Conservation (phyloP, 2,113 vertebrate genomes). For the Gadus chalcogrammus region DNA sequence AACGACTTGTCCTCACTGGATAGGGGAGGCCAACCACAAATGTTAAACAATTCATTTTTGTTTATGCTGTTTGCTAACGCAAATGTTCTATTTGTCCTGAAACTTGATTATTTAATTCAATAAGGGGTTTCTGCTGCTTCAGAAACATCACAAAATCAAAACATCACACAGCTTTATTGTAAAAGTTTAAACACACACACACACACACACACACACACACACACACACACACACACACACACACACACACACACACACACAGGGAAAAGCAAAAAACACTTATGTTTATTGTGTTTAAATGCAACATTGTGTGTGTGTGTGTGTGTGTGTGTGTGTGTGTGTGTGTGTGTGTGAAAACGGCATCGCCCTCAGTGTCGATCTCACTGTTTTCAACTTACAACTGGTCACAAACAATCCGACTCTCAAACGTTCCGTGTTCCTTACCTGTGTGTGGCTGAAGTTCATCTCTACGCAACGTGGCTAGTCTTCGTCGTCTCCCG, state of each 20-base stretch:
- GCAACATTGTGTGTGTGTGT: slow-evolving; percentile 33
- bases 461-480: too few relatives aligned
- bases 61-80: background rate
- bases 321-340: too few relatives aligned
- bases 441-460: too few relatives aligned
- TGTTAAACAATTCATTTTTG: background rate
- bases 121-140: background rate
- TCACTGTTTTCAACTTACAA: background rate
- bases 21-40: background rate
- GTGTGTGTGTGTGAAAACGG: background rate
- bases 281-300: slow-evolving; percentile 22
- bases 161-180: slow-evolving; percentile 35
- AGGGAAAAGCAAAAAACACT: background rate
- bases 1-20: background rate
- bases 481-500: background rate
- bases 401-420: background rate
- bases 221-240: background rate
- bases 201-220: background rate
- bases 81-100: slow-evolving; percentile 2
- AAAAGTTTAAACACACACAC: slow-evolving; percentile 21
- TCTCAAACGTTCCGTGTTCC: too few relatives aligned
- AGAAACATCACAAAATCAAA: too few relatives aligned
- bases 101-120: slow-evolving; percentile 9
- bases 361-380: slow-evolving; percentile 4
- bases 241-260: background rate